These are phyloP conservation scores for Cacoxenus indagator DNA, from an alignment of 2,888 invertebrate genomes.

Conservation along the genomic window DNA sequence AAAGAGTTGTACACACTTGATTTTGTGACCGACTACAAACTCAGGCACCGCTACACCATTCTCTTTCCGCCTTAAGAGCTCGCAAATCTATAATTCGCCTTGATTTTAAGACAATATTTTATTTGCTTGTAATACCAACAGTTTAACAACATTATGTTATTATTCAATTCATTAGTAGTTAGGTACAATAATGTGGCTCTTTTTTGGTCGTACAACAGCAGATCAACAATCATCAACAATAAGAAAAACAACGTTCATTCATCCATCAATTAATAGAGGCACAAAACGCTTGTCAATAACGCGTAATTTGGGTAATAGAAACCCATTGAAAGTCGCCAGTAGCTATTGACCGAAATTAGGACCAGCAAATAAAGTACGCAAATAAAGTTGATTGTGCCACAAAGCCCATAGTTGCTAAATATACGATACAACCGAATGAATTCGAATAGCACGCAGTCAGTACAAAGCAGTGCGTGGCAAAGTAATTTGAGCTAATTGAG, in stretches of 20 bases:
- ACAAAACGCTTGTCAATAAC: constrained; percentile 4
- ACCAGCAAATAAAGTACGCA: constrained; percentile 39
- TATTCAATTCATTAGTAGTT: too few species aligned
- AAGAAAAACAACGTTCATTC: neutral
- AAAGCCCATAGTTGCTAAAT: constrained; percentile 34
- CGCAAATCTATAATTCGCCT: too few species aligned
- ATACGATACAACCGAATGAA: neutral
- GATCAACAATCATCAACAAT: neutral
- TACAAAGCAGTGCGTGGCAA: neutral
- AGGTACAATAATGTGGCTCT: too few species aligned
- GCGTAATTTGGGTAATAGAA: constrained; percentile 8
- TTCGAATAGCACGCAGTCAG: neutral
- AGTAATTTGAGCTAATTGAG: constrained; percentile 36
- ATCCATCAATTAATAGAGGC: neutral
- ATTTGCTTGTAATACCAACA: too few species aligned
- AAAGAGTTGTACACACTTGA: too few species aligned
- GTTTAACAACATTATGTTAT: too few species aligned
- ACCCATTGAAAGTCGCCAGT: neutral
- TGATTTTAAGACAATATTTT: too few species aligned
- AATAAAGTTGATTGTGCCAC: constrained; percentile 48
- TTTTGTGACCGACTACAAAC: too few species aligned
- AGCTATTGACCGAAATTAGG: constrained; percentile 27
- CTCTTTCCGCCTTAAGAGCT: too few species aligned
- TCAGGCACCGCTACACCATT: too few species aligned
- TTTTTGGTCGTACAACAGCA: too few species aligned